phyloP scores from a whole-genome alignment of 2,797 vertebrate species.

The Darevskia mixta region DNA sequence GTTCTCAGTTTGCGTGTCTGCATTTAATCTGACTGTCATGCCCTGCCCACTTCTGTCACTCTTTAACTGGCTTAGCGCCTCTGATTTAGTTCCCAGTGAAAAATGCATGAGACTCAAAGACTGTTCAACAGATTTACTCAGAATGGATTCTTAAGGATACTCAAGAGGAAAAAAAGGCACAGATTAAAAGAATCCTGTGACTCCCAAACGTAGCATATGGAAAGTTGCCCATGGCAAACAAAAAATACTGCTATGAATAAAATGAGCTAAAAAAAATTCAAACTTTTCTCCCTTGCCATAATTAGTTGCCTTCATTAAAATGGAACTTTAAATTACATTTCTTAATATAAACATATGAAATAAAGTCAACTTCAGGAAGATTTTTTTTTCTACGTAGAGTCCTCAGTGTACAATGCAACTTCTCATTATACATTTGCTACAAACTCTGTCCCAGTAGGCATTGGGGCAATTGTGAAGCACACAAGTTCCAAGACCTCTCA shows the following conservation, averaged over 20 bases:
- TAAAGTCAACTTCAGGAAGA: constrained; percentile 80
- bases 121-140: constrained; percentile 80
- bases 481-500: constrained; percentile 52
- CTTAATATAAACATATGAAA: constrained; percentile 84
- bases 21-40: constrained; percentile 30
- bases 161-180: constrained; percentile 81
- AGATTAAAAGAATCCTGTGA: constrained; percentile 78
- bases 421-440: constrained; percentile 78
- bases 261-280: constrained; percentile 70
- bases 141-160: constrained; percentile 71
- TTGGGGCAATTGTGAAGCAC: constrained; percentile 47
- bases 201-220: constrained; percentile 74
- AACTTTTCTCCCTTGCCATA: constrained; percentile 71
- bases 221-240: constrained; percentile 58
- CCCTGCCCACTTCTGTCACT: constrained; percentile 51
- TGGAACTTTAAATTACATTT: constrained; percentile 81
- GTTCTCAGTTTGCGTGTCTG: constrained; percentile 3
- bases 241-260: constrained; percentile 70
- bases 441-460: constrained; percentile 62
- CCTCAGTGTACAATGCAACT: constrained; percentile 79
- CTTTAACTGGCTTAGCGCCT: constrained; percentile 26
- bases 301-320: constrained; percentile 81
- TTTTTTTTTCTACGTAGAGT: constrained; percentile 78
- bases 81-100: constrained; percentile 51
- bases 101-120: constrained; percentile 76